Evolutionary conservation across 2,888 invertebrate species (phyloP).

Genomic region (Drosophila peninsularis): DNA sequence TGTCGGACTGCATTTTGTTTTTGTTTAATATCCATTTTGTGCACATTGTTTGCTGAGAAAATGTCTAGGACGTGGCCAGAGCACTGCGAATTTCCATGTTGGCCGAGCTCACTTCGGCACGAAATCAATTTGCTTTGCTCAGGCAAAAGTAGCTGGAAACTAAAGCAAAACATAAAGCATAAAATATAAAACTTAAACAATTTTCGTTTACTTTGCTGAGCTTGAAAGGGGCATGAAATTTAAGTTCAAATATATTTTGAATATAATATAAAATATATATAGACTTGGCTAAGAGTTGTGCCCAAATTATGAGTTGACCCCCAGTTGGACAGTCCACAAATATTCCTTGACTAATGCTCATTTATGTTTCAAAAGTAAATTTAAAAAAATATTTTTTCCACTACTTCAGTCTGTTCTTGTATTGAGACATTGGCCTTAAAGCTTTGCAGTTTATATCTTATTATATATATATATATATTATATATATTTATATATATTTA

Average conservation of each 20-base stretch:
- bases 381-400: too few species aligned
- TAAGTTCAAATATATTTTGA: too few species aligned
- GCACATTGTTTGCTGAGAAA: constrained; percentile 1
- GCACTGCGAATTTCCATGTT: constrained; percentile 4
- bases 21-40: constrained; percentile 7
- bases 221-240: not conserved
- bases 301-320: too few species aligned
- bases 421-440: too few species aligned
- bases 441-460: too few species aligned
- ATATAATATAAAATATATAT: too few species aligned
- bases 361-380: too few species aligned
- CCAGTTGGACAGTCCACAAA: too few species aligned
- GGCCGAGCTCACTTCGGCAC: not conserved
- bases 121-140: not conserved
- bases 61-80: constrained; percentile 3
- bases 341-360: too few species aligned
- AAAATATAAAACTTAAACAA: not conserved
- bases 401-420: too few species aligned
- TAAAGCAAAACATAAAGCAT: not conserved
- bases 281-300: too few species aligned
- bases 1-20: not conserved
- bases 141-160: not conserved
- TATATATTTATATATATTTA: not conserved
- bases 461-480: too few species aligned
- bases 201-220: not conserved